Conservation (phyloP, 2,113 vertebrate species). For the Thomomys bottae region DNA sequence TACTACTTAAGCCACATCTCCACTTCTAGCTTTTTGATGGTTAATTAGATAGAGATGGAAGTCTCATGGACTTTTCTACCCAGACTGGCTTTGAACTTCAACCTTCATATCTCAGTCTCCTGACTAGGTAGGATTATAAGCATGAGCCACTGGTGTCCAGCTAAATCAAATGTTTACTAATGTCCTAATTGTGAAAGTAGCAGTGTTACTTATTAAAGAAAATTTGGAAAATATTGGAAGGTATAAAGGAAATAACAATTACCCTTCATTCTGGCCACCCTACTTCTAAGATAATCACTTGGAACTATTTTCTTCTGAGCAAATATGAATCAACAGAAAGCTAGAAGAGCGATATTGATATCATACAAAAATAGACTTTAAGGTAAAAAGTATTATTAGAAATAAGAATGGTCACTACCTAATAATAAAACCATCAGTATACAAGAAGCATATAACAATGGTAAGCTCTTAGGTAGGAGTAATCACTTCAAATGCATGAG, state of each 20-base stretch:
- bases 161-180: background rate
- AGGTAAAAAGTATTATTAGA: slow-evolving; percentile 51
- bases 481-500: slow-evolving; percentile 23
- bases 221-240: slow-evolving; percentile 16
- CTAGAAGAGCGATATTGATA: background rate
- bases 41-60: no score
- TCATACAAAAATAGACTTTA: slow-evolving; percentile 23
- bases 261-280: background rate
- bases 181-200: background rate
- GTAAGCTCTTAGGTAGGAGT: slow-evolving; percentile 27
- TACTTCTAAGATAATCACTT: slow-evolving; percentile 13
- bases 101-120: no score
- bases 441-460: slow-evolving; percentile 29
- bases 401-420: slow-evolving; percentile 30
- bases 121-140: no score
- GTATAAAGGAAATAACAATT: slow-evolving; percentile 21
- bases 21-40: no score
- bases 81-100: no score
- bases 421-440: slow-evolving; percentile 55
- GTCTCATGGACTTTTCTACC: no score
- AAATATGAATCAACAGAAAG: slow-evolving; percentile 42
- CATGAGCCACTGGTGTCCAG: no score
- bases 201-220: background rate
- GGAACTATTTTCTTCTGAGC: slow-evolving; percentile 36
- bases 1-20: no score